Evolutionary conservation across 2,888 invertebrate genomes (phyloP).

Genomic region (Drosophila acutilabella): DNA sequence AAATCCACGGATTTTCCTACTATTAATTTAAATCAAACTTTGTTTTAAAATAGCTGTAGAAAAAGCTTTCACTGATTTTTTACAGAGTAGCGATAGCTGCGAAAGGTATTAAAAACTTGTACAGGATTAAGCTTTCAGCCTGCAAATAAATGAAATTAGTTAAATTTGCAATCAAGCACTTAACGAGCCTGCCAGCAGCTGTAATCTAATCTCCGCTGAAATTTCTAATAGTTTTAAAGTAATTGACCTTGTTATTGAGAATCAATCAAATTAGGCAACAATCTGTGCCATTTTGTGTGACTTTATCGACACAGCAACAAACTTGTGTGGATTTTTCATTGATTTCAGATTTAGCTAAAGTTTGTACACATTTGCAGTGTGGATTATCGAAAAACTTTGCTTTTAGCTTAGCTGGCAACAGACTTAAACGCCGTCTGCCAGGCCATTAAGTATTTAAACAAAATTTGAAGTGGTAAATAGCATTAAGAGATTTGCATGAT

Average conservation of each 20-base stretch:
- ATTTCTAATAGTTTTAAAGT: slow-evolving; percentile 3
- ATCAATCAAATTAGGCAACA: slow-evolving; percentile 12
- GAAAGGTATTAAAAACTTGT: neutral
- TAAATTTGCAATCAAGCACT: neutral
- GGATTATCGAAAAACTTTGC: slow-evolving; percentile 23
- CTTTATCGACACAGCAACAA: neutral
- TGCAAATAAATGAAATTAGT: neutral
- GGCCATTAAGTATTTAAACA: slow-evolving; percentile 60
- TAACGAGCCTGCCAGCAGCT: neutral
- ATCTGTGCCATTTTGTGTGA: slow-evolving; percentile 1
- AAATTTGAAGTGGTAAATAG: slow-evolving; percentile 68
- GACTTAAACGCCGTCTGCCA: neutral
- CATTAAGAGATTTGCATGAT: slow-evolving; percentile 73
- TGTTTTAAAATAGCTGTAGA: neutral
- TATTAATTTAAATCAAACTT: no score
- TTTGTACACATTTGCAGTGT: slow-evolving; percentile 31
- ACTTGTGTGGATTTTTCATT: slow-evolving; percentile 3
- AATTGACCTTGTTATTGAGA: slow-evolving; percentile 3
- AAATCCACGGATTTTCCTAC: no score
- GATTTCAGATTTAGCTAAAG: neutral
- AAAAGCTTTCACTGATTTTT: neutral
- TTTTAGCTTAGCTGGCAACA: slow-evolving; percentile 7
- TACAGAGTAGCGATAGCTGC: neutral
- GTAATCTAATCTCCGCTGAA: neutral
- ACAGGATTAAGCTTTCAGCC: neutral